Percentiles rank a stretch among this genome's conserved stretches.
Evolutionary conservation across 2,888 invertebrate genomes (phyloP).

Genomic region (Trachelus stipa): DNA sequence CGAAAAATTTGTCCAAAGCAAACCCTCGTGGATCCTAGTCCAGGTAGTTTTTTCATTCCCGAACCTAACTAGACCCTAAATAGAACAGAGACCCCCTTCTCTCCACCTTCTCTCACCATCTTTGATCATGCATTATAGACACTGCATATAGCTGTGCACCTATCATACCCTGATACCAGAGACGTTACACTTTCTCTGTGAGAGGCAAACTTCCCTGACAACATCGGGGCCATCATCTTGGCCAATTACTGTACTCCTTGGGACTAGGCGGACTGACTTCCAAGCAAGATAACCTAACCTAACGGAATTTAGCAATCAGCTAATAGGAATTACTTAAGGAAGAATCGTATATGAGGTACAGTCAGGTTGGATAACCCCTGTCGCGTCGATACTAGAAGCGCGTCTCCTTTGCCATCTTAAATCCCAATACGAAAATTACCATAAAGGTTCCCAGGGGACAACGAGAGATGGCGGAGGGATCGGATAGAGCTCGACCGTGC

Average conservation of each 20-base stretch:
- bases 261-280: neutral
- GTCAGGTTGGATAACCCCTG: neutral
- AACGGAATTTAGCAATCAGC: constrained; percentile 4
- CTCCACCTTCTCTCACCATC: neutral
- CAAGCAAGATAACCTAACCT: neutral
- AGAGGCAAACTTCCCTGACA: constrained; percentile 19
- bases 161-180: neutral
- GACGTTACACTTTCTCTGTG: constrained; percentile 39
- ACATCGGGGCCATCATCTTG: constrained; percentile 29
- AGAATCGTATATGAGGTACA: neutral
- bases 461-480: neutral
- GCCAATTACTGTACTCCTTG: neutral
- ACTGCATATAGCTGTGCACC: neutral
- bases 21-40: neutral
- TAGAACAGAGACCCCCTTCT: neutral
- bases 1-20: neutral
- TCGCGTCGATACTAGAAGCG: neutral
- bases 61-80: neutral
- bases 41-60: neutral
- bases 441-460: neutral
- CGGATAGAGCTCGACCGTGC: neutral
- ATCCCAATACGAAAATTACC: neutral
- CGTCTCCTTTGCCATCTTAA: neutral
- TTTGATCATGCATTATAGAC: neutral
- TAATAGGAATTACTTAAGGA: constrained; percentile 3